phyloP scores from a whole-genome alignment of 64 coral and sea anemone species.

The Montipora efflorescens region DNA sequence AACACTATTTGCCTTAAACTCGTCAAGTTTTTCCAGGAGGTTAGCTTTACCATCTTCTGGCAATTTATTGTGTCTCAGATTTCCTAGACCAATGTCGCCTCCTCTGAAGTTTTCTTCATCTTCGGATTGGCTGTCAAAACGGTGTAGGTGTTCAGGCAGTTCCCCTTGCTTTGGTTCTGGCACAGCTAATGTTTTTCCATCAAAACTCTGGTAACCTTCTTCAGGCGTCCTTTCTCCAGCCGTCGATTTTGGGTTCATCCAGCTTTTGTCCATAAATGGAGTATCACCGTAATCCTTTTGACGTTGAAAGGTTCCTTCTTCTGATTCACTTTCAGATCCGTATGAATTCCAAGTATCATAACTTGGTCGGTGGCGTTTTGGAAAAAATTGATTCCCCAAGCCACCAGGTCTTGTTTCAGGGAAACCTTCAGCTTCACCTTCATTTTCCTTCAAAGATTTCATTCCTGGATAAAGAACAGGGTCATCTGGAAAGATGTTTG shows the following conservation, averaged over 20 bases:
- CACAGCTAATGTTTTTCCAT: slow-evolving; percentile 32
- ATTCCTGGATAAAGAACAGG: slow-evolving; percentile 60
- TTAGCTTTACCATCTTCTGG: not conserved
- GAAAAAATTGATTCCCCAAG: not conserved
- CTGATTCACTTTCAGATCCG: slow-evolving; percentile 1
- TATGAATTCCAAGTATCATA: slow-evolving; percentile 25
- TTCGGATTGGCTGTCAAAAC: not conserved
- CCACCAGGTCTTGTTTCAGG: not conserved
- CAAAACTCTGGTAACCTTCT: slow-evolving; percentile 21
- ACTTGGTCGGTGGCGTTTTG: not conserved
- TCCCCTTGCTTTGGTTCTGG: slow-evolving; percentile 12
- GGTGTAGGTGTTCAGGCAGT: not conserved
- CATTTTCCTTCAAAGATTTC: not conserved
- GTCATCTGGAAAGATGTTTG: slow-evolving; percentile 70
- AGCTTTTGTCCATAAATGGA: slow-evolving; percentile 39
- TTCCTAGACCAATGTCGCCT: not conserved
- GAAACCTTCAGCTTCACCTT: not conserved
- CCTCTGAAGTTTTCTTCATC: not conserved
- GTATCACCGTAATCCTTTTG: slow-evolving; percentile 24
- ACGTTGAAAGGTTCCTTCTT: not conserved
- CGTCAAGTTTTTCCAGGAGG: slow-evolving; percentile 4
- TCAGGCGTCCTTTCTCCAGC: not conserved
- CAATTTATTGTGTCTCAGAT: not conserved
- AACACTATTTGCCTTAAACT: slow-evolving; percentile 6
- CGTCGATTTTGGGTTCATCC: slow-evolving; percentile 26